phyloP scores from a whole-genome alignment of 2,113 vertebrate species.

The Trachemys scripta region DNA sequence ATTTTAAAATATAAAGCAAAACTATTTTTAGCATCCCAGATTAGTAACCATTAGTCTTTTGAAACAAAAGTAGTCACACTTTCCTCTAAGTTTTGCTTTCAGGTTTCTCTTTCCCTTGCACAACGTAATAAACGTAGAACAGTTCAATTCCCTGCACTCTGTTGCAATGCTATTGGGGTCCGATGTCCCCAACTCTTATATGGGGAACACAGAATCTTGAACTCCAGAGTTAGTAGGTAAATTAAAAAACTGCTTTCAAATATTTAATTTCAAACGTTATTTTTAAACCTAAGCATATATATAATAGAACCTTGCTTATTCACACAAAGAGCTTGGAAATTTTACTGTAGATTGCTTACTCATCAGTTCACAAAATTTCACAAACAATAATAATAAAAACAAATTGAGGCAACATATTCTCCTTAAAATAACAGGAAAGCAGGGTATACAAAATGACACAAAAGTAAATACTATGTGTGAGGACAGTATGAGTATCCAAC shows the following conservation, averaged over 20 bases:
- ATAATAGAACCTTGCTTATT: background rate
- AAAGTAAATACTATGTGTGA: background rate
- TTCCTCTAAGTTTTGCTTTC: background rate
- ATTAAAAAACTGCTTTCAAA: background rate
- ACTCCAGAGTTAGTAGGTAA: background rate
- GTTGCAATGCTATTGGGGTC: background rate
- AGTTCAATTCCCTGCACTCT: background rate
- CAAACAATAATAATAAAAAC: background rate
- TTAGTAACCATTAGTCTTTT: background rate
- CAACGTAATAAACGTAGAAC: background rate
- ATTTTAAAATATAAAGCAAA: background rate
- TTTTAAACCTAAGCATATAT: background rate
- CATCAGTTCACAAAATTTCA: background rate
- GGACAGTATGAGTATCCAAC: too few relatives aligned
- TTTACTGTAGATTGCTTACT: background rate
- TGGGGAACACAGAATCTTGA: background rate
- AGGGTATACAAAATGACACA: background rate
- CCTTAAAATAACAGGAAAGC: background rate
- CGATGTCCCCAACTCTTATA: background rate
- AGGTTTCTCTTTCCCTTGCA: background rate
- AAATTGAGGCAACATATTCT: background rate
- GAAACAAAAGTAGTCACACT: background rate
- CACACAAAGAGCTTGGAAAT: background rate
- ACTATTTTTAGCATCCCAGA: fast-evolving
- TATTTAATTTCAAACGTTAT: background rate